Percentiles rank a stretch among this genome's conserved stretches.
Conservation (phyloP, 2,797 vertebrate species). For the Centropyge bicolor region DNA sequence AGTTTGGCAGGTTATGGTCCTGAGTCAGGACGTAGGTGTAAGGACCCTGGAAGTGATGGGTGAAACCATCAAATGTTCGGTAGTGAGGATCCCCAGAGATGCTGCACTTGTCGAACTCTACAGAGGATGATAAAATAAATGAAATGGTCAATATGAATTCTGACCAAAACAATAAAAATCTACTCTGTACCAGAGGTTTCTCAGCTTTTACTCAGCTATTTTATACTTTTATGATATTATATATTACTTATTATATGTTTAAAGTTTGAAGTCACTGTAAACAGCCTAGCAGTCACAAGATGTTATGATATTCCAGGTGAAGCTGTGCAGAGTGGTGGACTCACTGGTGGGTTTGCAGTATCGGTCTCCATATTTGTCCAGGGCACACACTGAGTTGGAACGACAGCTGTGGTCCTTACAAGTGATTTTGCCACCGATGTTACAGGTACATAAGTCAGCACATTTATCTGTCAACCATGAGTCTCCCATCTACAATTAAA, state of each 20-base stretch:
- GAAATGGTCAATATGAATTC: background rate
- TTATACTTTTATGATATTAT: no score
- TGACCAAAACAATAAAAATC: background rate
- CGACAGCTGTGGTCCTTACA: constrained; percentile 79
- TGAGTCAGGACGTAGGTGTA: constrained; percentile 86
- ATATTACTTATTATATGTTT: no score
- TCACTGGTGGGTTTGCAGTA: constrained; percentile 85
- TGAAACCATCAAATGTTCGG: constrained; percentile 86
- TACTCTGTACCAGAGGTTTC: no score
- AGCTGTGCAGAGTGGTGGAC: constrained; percentile 34
- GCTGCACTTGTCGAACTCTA: constrained; percentile 83
- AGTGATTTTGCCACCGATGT: constrained; percentile 57
- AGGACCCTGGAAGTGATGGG: constrained; percentile 86
- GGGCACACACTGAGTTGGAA: constrained; percentile 76
- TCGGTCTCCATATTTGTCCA: constrained; percentile 75
- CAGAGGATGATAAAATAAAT: background rate
- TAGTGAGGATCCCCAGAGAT: constrained; percentile 89
- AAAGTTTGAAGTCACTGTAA: background rate
- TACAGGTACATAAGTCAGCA: constrained; percentile 80
- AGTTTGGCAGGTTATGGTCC: constrained; percentile 46
- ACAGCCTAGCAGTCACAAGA: background rate
- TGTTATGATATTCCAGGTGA: background rate
- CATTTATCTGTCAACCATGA: constrained; percentile 85
- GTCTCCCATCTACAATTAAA: constrained; percentile 82
- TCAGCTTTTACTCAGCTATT: no score